Base-by-base conservation (phyloP, 2,888 invertebrate species). In the Sphaerophoria taeniata region DNA sequence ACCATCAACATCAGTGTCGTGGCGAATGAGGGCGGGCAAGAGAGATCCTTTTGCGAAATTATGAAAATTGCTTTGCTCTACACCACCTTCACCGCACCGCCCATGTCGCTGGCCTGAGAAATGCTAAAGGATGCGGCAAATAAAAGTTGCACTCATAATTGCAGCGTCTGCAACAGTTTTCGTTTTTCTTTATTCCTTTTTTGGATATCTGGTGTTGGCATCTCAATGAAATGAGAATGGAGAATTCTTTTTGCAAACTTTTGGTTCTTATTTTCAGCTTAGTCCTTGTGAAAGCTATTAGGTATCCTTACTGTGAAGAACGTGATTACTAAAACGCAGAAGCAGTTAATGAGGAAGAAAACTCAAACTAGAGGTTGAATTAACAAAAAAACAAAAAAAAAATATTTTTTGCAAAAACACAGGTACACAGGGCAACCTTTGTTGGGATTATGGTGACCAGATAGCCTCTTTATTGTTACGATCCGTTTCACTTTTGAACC, bases 311-410 rank as follows among this genome's bases (percentile, higher is more conserved):
- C 47, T 39, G 56, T 79, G n/a, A 71, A 53, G 67, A 43, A 56
- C 14, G 63, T 51, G 63, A 63, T 58, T 65, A 67, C 71, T 74
- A 43, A 33, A 24, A 47, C 60, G 74, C 77, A 24, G 45, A 45
- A 67, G 24, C 63, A 75, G 74, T 83, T 83, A 83, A 83, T 83
- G 78, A 83, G 70, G 58, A 71, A 60, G 55, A 83, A 78, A 74
- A 83, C 67, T 65, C 65, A 53, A 14, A 9, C 47, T 34, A 34
- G 47, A 34, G 47, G 63, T 63, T 47, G 31, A 34, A 16, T 63
- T 33, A 61, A 7, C 24, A 24, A 24, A 24, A 24, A 24, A 24
- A 24, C 24, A 24, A 2, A 24, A 24, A 24, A 24, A 24, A 24
- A 24, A 1, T 2, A 2, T 24, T 2, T 24, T 24, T 1, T 24